Percentiles rank a stretch among this genome's conserved stretches.
phyloP scores from a whole-genome alignment of 2,113 vertebrate genomes.

The Takifugu flavidus region DNA sequence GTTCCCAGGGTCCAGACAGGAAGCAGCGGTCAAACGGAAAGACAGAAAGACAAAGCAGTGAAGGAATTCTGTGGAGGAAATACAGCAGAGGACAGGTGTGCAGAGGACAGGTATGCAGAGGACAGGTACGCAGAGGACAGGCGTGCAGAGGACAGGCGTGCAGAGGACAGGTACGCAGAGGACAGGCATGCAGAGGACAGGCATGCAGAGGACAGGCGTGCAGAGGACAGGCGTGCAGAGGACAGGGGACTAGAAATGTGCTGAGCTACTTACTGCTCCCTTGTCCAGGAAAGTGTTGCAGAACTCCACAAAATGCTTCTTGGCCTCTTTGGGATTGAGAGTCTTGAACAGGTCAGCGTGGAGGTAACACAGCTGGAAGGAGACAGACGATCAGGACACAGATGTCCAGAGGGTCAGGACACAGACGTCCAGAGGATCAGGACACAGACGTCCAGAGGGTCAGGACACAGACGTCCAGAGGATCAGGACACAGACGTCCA shows the following conservation, averaged over 20 bases:
- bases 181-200: background rate
- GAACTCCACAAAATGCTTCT: constrained; percentile 86
- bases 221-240: background rate
- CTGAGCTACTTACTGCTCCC: constrained; percentile 79
- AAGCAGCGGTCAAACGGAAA: constrained; percentile 29
- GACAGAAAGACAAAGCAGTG: constrained; percentile 1
- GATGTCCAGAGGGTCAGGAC: too few species aligned
- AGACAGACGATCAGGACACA: background rate
- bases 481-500: too few species aligned
- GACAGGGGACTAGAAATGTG: background rate
- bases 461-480: too few species aligned
- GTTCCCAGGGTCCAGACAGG: constrained; percentile 59
- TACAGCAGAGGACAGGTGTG: background rate
- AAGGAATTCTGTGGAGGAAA: constrained; percentile 13
- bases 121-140: background rate
- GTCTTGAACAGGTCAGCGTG: constrained; percentile 81
- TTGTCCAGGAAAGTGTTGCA: constrained; percentile 86
- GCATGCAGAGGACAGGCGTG: constrained; percentile 22
- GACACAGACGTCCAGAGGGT: too few species aligned
- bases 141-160: too few species aligned
- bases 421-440: too few species aligned
- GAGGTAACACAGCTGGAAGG: constrained; percentile 83
- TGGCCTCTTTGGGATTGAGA: constrained; percentile 83
- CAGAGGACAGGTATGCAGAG: constrained; percentile 26
- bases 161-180: too few species aligned